A percentile compares a stretch with the other conserved stretches of the same genome.
These are phyloP conservation scores for Scelioninae gen. 2 DNA, from an alignment of 2,888 invertebrate species.

Conservation along the genomic window DNA sequence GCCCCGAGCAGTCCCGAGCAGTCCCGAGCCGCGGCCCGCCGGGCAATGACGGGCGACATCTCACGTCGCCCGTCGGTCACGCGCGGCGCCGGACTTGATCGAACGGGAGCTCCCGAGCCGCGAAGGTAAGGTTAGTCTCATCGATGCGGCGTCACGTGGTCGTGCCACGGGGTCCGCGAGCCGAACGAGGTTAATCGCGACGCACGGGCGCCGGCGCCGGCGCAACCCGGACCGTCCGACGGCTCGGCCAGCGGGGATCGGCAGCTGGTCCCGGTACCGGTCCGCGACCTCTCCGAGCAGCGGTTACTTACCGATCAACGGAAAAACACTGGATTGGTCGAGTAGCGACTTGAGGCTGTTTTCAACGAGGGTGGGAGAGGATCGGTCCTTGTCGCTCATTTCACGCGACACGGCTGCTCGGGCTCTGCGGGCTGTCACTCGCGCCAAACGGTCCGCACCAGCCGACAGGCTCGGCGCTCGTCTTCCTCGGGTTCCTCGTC, in stretches of 20 bases:
- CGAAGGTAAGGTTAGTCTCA: slow-evolving; percentile 68
- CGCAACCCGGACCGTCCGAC: slow-evolving; percentile 65
- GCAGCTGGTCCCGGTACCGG: too few relatives aligned
- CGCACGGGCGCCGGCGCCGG: slow-evolving; percentile 73
- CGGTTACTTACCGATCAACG: slow-evolving; percentile 74
- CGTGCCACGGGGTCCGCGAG: slow-evolving; percentile 63
- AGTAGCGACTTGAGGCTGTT: slow-evolving; percentile 91
- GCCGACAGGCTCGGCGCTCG: slow-evolving; percentile 57
- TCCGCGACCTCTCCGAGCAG: too few relatives aligned
- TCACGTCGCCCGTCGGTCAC: too few relatives aligned
- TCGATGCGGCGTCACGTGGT: slow-evolving; percentile 71
- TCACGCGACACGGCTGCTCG: slow-evolving; percentile 77
- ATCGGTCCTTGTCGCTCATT: slow-evolving; percentile 94
- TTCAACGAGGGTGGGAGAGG: slow-evolving; percentile 91
- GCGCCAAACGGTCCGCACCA: slow-evolving; percentile 58
- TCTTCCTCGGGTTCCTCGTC: slow-evolving; percentile 49
- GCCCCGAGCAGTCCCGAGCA: too few relatives aligned
- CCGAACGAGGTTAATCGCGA: slow-evolving; percentile 73
- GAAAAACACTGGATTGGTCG: slow-evolving; percentile 81
- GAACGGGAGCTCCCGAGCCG: slow-evolving; percentile 7
- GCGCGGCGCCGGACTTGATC: slow-evolving; percentile 28
- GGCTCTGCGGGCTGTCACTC: slow-evolving; percentile 68
- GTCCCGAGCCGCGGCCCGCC: slow-evolving; percentile 1
- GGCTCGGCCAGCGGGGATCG: too few relatives aligned
- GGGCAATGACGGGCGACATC: slow-evolving; percentile 19